Conservation (phyloP, 2,797 vertebrate genomes). For the Anomalospiza imberbis region DNA sequence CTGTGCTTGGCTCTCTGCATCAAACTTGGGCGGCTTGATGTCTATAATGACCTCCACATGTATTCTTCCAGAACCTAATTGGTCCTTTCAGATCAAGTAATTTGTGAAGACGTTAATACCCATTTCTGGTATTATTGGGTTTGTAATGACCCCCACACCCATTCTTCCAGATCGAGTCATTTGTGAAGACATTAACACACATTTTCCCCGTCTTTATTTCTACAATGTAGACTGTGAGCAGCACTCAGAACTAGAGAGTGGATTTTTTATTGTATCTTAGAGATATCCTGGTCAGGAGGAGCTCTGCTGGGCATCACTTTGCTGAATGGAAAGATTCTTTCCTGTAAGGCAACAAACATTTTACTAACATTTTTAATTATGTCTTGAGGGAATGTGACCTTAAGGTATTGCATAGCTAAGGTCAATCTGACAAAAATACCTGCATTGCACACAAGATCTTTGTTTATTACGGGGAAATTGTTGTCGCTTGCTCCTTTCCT, state of each 20-base stretch:
- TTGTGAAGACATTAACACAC: background rate
- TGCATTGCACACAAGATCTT: background rate
- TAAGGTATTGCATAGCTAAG: background rate
- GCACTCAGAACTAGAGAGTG: background rate
- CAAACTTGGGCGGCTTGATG: background rate
- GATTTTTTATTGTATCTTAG: background rate
- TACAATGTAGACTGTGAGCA: background rate
- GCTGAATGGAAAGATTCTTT: background rate
- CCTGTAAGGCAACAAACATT: background rate
- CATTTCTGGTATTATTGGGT: background rate
- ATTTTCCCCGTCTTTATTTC: background rate
- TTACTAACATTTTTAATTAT: background rate
- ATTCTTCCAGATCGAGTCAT: rapidly evolving
- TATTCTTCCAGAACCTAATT: background rate
- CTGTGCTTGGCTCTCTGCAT: background rate
- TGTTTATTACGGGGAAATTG: background rate
- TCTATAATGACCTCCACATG: background rate
- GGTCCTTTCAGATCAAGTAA: background rate
- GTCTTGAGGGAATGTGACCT: background rate
- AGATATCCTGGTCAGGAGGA: background rate
- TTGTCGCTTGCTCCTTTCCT: background rate
- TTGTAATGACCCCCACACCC: background rate
- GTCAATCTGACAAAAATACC: background rate
- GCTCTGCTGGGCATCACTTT: background rate
- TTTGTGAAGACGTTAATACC: background rate